Percentiles rank a stretch among this genome's conserved stretches.
Evolutionary conservation across 2,888 invertebrate species (phyloP).

Genomic region (Sisyra terminalis): DNA sequence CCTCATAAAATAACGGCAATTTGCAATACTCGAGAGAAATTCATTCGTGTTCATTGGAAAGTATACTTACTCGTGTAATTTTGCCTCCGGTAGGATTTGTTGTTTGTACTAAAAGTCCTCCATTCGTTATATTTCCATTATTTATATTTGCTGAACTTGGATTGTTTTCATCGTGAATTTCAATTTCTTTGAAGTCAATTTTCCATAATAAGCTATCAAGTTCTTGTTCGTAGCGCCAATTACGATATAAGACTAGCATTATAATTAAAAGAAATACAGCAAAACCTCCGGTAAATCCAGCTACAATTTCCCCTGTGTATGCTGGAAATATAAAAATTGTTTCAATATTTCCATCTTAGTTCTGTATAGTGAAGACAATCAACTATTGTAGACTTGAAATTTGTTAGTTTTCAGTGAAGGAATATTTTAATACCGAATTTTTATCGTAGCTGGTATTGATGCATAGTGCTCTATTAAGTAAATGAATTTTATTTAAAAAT

Average conservation of each 20-base stretch:
- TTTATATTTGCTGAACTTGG: background rate
- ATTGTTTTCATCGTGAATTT: constrained; percentile 45
- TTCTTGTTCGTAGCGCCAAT: constrained; percentile 90
- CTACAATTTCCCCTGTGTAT: constrained; percentile 67
- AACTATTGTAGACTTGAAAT: no score
- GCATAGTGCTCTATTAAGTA: no score
- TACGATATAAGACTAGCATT: constrained; percentile 65
- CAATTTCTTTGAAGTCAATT: constrained; percentile 80
- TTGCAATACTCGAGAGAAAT: no score
- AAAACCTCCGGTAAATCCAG: constrained; percentile 64
- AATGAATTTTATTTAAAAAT: no score
- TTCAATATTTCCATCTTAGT: background rate
- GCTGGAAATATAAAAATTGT: constrained; percentile 29
- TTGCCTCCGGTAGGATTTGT: constrained; percentile 20
- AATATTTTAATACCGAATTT: no score
- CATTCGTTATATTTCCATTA: background rate
- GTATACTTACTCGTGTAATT: constrained; percentile 21
- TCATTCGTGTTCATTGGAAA: background rate
- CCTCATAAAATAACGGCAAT: background rate
- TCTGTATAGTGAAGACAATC: background rate
- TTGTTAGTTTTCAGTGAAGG: no score
- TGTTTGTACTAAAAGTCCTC: no score
- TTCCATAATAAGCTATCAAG: constrained; percentile 87
- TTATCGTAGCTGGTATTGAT: no score
- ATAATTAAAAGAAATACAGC: constrained; percentile 52